A percentile compares a stretch with the other conserved stretches of the same genome.
phyloP scores from a whole-genome alignment of 30 jellyfish, hydroid and myxozoan genomes.

The Mastigias papua region DNA sequence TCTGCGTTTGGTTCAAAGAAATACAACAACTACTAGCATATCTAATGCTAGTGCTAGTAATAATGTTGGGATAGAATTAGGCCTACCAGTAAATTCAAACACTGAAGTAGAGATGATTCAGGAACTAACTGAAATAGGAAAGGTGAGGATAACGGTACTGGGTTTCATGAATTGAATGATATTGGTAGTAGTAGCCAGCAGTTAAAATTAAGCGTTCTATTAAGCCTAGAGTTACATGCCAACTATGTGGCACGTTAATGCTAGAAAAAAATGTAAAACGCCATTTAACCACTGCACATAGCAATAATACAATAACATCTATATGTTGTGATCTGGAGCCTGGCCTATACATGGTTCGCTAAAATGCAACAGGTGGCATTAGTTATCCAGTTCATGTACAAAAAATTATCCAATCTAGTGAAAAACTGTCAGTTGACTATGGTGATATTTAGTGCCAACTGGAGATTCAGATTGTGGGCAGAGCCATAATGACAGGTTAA shows the following conservation, averaged over 20 bases:
- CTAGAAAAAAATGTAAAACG: conserved; percentile 2
- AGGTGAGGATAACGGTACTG: not conserved
- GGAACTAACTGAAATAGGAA: not conserved
- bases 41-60: no score
- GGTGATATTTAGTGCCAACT: no score
- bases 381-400: no score
- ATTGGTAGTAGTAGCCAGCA: not conserved
- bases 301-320: not conserved
- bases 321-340: conserved; percentile 31
- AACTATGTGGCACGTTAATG: not conserved
- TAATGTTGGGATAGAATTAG: not conserved
- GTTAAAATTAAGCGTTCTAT: not conserved
- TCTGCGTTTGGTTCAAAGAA: not conserved
- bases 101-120: no score
- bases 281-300: conserved; percentile 4
- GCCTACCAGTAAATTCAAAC: no score
- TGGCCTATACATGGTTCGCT: conserved; percentile 32
- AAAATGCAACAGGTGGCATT: no score
- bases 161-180: no score
- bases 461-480: no score
- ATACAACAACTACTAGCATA: no score
- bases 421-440: no score
- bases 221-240: conserved; percentile 18
- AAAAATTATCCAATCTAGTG: no score
- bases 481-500: no score